Evolutionary conservation across 2,113 vertebrate species (phyloP), one percentile per base, ranked within the genome.

Genomic region (Halichoeres trimaculatus): DNA sequence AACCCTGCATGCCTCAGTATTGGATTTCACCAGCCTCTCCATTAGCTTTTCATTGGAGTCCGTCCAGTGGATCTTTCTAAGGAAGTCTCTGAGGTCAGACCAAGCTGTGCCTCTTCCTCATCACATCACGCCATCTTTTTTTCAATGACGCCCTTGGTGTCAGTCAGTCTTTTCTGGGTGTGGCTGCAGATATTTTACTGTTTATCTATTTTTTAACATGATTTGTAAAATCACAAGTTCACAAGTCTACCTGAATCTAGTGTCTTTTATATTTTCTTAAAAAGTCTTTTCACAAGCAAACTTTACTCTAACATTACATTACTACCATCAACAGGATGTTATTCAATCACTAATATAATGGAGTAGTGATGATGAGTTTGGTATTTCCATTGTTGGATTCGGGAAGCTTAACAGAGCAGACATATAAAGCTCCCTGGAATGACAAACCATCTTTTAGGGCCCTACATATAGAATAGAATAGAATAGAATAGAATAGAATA

Each of bases 1-100:
- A 76, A 55, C 56, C 38, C 60, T 59, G 70, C 51, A 38, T 67
- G 34, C 63, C 10, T 26, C 50, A 54, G 78, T 78, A 34, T 86
- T 67, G 56, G 41, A 68, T 87, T 89, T 84, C 72, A 69, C 17
- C 38, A 40, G 41, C 3, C 53, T 5, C 62, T 83, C 71, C 77
- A 78, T 83, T 85, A 86, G 70, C 55, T 51, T 43, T 48, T 36
- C 34, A 56, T 55, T 85, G 79, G 76, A 85, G 55, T 76, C 62
- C 23, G 34, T 79, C 78, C 70, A 85, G 72, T 36, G 56, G 23
- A 69, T 78, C 52, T 66, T 72, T 72, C 63, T 56, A 19, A 54
- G 60, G 77, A 43, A 16, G 53, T 63, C 63, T 61, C 60, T n/a
- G 4, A 77, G 62, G 64, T 68, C 36, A 1, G 52, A 22, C 47